Percentiles rank a stretch among this genome's conserved stretches.
Evolutionary conservation across 2,888 invertebrate species (phyloP).

Genomic region (Tetragnatha montana): DNA sequence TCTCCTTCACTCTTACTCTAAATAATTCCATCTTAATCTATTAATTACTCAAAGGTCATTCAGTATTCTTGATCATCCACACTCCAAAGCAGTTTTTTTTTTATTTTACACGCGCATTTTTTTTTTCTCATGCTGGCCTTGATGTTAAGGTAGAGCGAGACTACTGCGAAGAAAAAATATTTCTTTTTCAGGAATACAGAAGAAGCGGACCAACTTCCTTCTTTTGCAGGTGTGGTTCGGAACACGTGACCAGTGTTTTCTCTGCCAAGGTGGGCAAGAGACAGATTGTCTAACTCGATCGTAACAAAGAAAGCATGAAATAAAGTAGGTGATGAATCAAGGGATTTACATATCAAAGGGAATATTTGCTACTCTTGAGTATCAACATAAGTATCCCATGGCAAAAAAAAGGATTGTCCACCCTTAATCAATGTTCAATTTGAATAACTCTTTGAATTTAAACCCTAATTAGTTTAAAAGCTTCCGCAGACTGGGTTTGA

Average conservation of each 20-base stretch:
- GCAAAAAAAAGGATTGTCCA: too few species aligned
- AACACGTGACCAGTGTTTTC: slow-evolving; percentile 45
- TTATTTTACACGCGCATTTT: neutral
- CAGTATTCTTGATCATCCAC: neutral
- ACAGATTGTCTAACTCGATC: neutral
- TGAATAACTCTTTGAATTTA: too few species aligned
- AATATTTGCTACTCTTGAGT: too few species aligned
- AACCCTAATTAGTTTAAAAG: too few species aligned
- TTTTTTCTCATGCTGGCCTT: slow-evolving; percentile 32
- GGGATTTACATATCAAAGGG: too few species aligned
- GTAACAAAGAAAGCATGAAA: neutral
- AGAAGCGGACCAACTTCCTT: slow-evolving; percentile 50
- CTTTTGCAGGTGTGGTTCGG: slow-evolving; percentile 57
- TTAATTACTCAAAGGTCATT: neutral
- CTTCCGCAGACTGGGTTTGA: too few species aligned
- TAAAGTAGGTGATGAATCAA: neutral
- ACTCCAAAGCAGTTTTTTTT: slow-evolving; percentile 22
- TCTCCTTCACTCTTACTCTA: too few species aligned
- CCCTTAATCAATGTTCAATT: too few species aligned
- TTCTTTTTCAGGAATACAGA: slow-evolving; percentile 42
- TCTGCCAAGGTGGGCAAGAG: slow-evolving; percentile 13
- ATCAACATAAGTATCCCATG: too few species aligned
- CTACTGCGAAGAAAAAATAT: slow-evolving; percentile 30
- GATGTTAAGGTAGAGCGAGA: slow-evolving; percentile 15
- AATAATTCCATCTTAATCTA: too few species aligned